Conservation (phyloP, 1,140 invertebrate species). For the Aphaenogaster rudis region DNA sequence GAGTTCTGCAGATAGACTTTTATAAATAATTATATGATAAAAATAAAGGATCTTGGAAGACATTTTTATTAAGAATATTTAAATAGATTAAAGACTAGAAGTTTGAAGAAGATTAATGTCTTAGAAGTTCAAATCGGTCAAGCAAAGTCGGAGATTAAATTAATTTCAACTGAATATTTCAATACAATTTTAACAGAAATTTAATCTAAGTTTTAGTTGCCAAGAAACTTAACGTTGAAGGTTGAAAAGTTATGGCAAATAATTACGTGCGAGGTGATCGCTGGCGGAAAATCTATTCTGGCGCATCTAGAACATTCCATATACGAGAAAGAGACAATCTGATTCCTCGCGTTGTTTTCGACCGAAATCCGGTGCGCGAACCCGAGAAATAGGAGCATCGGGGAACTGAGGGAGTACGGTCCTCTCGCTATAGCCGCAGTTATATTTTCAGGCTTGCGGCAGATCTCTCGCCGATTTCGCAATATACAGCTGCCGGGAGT, state of each 20-base stretch:
- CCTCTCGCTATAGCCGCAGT: conserved; percentile 46
- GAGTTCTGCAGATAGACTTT: not conserved
- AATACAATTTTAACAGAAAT: not conserved
- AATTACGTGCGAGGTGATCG: not conserved
- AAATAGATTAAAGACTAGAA: not conserved
- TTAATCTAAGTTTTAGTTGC: not conserved
- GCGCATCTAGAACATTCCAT: not conserved
- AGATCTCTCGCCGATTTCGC: conserved; percentile 72
- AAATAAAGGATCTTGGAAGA: not conserved
- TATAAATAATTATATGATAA: not conserved
- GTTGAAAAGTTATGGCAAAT: not conserved
- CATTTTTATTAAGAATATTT: not conserved
- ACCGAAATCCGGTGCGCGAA: conserved; percentile 64
- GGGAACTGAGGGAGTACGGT: conserved; percentile 63
- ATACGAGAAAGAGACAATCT: conserved; percentile 13
- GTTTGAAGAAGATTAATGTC: conserved; percentile 8
- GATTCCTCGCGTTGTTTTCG: conserved; percentile 28
- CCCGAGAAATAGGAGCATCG: conserved; percentile 66
- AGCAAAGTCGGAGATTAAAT: not conserved
- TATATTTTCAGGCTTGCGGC: conserved; percentile 69
- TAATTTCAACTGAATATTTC: not conserved
- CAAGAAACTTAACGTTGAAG: not conserved
- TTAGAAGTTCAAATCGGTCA: not conserved
- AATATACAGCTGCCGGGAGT: conserved; percentile 63
- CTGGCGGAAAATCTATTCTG: not conserved